These are phyloP conservation scores for Eulemur rufifrons DNA, from an alignment of 2,113 vertebrate genomes.

Conservation along the genomic window DNA sequence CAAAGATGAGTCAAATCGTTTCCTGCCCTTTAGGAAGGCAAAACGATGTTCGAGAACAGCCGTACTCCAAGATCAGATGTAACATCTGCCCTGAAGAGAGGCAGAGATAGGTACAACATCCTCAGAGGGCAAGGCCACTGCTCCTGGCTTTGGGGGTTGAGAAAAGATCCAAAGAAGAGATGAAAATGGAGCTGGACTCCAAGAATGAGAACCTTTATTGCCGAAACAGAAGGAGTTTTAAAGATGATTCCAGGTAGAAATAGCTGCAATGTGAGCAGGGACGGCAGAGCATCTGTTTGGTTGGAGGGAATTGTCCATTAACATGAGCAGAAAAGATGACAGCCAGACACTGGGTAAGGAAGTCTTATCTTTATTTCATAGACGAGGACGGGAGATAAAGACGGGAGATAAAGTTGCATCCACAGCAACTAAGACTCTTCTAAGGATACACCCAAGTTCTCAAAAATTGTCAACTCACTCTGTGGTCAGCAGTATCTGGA, in stretches of 20 bases:
- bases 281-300: background rate
- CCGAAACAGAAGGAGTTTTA: background rate
- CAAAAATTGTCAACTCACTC: background rate
- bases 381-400: background rate
- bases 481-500: background rate
- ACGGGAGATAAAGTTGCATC: too few species aligned
- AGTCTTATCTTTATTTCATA: background rate
- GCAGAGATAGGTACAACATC: background rate
- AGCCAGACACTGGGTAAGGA: background rate
- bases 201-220: background rate
- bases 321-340: background rate
- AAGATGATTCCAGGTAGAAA: background rate
- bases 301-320: accelerated
- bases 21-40: background rate
- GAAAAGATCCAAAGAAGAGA: background rate
- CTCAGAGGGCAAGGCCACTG: background rate
- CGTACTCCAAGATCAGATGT: background rate
- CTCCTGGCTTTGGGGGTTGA: background rate
- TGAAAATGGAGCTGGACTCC: background rate
- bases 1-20: background rate
- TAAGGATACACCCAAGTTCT: background rate
- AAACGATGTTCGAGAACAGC: background rate
- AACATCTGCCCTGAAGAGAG: background rate
- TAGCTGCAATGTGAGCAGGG: background rate
- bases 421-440: background rate